Percentiles rank a stretch among this genome's conserved stretches.
These are phyloP conservation scores for Percopsis transmontana DNA, from an alignment of 2,113 vertebrate species.

Conservation along the genomic window DNA sequence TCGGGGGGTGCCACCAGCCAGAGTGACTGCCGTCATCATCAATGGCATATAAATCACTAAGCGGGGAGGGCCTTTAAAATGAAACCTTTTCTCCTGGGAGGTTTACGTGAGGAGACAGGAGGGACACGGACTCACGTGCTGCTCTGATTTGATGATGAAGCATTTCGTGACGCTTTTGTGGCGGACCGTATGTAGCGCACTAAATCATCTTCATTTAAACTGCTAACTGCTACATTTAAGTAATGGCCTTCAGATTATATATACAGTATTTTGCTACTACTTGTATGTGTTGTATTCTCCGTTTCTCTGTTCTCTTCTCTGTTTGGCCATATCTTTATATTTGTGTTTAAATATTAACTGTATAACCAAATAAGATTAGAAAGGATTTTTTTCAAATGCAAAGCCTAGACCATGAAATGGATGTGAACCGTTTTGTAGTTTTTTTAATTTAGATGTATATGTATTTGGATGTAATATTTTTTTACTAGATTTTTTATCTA, in stretches of 20 bases:
- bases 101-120: constrained; percentile 14
- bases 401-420: too few relatives aligned
- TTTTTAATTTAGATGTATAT: too few relatives aligned
- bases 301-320: background rate
- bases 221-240: too few relatives aligned
- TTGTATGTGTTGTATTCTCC: background rate
- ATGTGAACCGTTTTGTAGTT: too few relatives aligned
- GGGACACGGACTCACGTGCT: background rate
- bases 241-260: too few relatives aligned
- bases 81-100: constrained; percentile 9
- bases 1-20: constrained; percentile 28
- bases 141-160: too few relatives aligned
- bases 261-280: too few relatives aligned
- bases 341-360: background rate
- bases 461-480: too few relatives aligned
- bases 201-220: background rate
- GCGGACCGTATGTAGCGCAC: background rate
- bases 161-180: background rate
- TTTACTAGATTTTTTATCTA: too few relatives aligned
- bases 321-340: background rate
- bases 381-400: too few relatives aligned
- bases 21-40: constrained; percentile 73
- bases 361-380: background rate
- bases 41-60: constrained; percentile 73
- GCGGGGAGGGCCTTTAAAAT: constrained; percentile 50